Evolutionary conservation across 2,113 vertebrate species (phyloP).

Genomic region (Corythoichthys haematopterus): DNA sequence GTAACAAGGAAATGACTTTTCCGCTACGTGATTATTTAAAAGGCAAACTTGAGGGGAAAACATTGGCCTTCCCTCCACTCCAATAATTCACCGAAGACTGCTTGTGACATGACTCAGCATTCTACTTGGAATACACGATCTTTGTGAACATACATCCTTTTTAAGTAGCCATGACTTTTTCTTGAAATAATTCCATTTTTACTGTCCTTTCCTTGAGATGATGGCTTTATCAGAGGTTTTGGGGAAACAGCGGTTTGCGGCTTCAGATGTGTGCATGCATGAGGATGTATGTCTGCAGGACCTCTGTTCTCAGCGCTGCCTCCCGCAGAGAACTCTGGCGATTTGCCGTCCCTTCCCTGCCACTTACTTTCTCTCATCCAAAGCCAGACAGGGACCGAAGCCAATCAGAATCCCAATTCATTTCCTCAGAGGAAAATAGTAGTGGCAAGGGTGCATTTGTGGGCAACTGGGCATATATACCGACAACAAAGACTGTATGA

Average conservation of each 20-base stretch:
- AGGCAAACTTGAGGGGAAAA: conserved; percentile 13
- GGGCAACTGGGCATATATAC: conserved; percentile 15
- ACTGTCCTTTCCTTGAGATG: conserved; percentile 16
- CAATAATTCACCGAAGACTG: conserved; percentile 21
- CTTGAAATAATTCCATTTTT: conserved; percentile 22
- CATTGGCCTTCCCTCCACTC: conserved; percentile 15
- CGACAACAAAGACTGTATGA: conserved; percentile 11
- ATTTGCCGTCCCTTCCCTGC: conserved; percentile 24
- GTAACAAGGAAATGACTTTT: no score
- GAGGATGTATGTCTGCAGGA: conserved; percentile 12
- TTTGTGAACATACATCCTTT: conserved; percentile 19
- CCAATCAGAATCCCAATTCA: conserved; percentile 50
- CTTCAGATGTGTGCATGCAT: conserved; percentile 1
- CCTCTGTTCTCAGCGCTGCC: conserved; percentile 33
- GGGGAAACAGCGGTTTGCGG: conserved; percentile 19
- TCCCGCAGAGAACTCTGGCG: conserved; percentile 39
- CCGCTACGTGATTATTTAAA: conserved; percentile 12
- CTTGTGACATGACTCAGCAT: conserved; percentile 31
- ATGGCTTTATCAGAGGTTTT: conserved; percentile 32
- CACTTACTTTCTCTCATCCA: conserved; percentile 51
- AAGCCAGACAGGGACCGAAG: conserved; percentile 30
- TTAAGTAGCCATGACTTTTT: conserved; percentile 17
- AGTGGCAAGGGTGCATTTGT: conserved; percentile 27
- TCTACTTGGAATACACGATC: conserved; percentile 21
- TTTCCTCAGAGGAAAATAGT: conserved; percentile 52